Evolutionary conservation across 2,888 invertebrate genomes (phyloP).

Genomic region (Rotaria socialis): DNA sequence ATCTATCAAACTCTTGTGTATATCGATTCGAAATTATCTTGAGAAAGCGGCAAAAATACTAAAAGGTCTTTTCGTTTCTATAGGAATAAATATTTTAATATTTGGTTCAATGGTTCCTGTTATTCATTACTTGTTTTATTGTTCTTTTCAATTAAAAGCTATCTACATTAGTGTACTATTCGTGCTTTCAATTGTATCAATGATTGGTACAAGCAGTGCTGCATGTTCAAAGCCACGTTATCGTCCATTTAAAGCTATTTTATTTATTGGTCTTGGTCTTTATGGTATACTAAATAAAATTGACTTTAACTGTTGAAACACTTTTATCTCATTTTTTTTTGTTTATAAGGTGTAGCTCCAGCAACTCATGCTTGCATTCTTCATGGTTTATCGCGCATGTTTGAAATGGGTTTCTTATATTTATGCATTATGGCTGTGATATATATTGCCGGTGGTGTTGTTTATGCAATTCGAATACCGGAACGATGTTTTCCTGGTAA

Average conservation of each 20-base stretch:
- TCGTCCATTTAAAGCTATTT: slow-evolving; percentile 31
- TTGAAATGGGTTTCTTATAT: slow-evolving; percentile 30
- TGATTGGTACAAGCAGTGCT: slow-evolving; percentile 23
- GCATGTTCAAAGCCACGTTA: slow-evolving; percentile 29
- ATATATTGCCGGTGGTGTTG: slow-evolving; percentile 16
- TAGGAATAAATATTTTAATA: slow-evolving; percentile 33
- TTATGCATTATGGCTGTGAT: slow-evolving; percentile 32
- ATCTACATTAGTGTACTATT: neutral
- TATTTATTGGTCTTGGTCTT: slow-evolving; percentile 18
- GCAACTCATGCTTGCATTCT: slow-evolving; percentile 3
- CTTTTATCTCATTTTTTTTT: neutral
- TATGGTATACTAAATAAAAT: neutral
- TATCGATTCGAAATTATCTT: no score
- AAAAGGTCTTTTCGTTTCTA: no score
- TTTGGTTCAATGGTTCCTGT: slow-evolving; percentile 34
- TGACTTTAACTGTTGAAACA: no score
- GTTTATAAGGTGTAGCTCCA: neutral
- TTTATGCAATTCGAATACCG: neutral
- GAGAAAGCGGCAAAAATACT: no score
- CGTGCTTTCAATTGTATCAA: neutral
- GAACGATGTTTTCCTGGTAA: slow-evolving; percentile 32
- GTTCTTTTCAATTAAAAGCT: neutral
- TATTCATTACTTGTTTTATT: slow-evolving; percentile 18
- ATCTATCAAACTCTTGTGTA: no score
- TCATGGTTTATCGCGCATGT: slow-evolving; percentile 8